Evolutionary conservation across 2,113 vertebrate genomes (phyloP).

Genomic region (Bubo scandiacus): DNA sequence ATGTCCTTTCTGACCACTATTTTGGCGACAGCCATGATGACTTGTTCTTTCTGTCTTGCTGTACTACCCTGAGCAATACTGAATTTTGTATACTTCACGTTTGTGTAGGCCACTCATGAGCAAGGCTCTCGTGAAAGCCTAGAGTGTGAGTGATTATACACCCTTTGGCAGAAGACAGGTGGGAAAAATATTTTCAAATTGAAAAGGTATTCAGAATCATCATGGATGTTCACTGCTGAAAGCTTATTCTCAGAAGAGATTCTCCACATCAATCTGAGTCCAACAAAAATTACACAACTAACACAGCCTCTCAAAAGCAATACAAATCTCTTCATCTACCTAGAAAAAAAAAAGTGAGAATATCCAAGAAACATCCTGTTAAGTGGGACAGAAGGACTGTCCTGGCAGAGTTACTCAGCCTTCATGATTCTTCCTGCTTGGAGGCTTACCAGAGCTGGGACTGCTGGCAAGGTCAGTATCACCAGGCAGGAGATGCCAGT

Average conservation of each 20-base stretch:
- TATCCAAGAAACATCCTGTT: background rate
- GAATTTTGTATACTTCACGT: background rate
- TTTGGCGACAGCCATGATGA: accelerated
- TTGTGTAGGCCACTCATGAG: background rate
- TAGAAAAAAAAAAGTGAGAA: background rate
- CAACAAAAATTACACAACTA: background rate
- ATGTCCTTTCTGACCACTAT: background rate
- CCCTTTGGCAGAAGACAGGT: background rate
- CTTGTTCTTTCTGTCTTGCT: background rate
- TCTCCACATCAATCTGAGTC: background rate
- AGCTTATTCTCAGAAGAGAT: background rate
- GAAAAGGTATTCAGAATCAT: background rate
- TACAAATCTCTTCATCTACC: background rate
- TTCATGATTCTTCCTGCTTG: background rate
- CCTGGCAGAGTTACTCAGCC: background rate
- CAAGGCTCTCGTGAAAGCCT: background rate
- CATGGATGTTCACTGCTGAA: background rate
- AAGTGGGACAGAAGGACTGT: background rate
- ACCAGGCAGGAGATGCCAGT: background rate
- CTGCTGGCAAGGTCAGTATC: background rate
- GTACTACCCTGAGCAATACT: background rate
- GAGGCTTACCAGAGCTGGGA: background rate
- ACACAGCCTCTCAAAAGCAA: background rate
- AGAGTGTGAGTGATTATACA: background rate
- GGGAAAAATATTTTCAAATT: background rate